Conservation (phyloP, 1,140 invertebrate species). For the Drosophila pseudoobscura region DNA sequence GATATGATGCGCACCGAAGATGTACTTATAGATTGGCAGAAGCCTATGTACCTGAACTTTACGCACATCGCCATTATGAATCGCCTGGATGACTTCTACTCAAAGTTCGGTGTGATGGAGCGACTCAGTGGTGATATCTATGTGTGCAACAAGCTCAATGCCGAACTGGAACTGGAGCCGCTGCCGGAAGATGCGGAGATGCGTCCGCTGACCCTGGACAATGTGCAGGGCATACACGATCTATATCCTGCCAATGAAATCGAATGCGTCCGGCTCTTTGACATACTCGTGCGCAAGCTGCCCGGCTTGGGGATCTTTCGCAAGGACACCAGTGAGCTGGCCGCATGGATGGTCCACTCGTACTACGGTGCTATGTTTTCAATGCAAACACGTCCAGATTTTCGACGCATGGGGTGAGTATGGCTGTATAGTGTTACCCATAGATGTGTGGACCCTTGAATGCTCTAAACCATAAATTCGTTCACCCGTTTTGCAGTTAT, state of each 20-base stretch:
- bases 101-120: slow-evolving; percentile 87
- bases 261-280: slow-evolving; percentile 91
- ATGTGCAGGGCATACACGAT: slow-evolving; percentile 91
- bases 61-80: slow-evolving; percentile 90
- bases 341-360: slow-evolving; percentile 93
- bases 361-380: slow-evolving; percentile 95
- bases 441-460: background rate
- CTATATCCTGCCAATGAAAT: slow-evolving; percentile 93
- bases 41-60: slow-evolving; percentile 92
- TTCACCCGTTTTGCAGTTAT: slow-evolving; percentile 77
- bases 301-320: slow-evolving; percentile 91
- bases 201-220: slow-evolving; percentile 88
- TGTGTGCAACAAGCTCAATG: slow-evolving; percentile 86
- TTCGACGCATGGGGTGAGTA: slow-evolving; percentile 89
- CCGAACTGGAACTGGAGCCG: slow-evolving; percentile 85
- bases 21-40: slow-evolving; percentile 89
- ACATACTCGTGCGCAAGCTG: slow-evolving; percentile 89
- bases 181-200: slow-evolving; percentile 87
- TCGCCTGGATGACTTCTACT: slow-evolving; percentile 86
- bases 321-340: slow-evolving; percentile 86
- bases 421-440: background rate
- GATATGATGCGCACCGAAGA: slow-evolving; percentile 89
- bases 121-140: slow-evolving; percentile 91
- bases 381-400: slow-evolving; percentile 93
- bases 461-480: background rate